Evolutionary conservation across 2,888 invertebrate genomes (phyloP).

Genomic region (Drosophila heteroneura): DNA sequence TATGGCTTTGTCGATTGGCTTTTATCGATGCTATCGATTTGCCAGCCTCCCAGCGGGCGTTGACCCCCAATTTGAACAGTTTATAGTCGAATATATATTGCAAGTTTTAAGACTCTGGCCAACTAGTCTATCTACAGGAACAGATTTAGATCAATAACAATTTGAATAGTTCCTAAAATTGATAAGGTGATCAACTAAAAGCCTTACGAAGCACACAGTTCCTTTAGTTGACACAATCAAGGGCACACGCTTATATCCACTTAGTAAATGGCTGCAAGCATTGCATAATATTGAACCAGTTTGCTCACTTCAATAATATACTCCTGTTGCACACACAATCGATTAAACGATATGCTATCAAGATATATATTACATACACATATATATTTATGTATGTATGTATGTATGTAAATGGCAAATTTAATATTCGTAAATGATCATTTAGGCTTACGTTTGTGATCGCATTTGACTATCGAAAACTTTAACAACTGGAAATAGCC

Average conservation of each 20-base stretch:
- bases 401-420: background rate
- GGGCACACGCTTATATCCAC: background rate
- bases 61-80: background rate
- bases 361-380: background rate
- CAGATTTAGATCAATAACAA: background rate
- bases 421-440: background rate
- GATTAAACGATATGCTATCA: background rate
- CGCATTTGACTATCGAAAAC: slow-evolving; percentile 1
- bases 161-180: background rate
- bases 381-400: background rate
- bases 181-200: background rate
- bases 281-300: background rate
- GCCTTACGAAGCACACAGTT: background rate
- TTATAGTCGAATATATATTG: background rate
- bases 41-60: background rate
- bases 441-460: background rate
- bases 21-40: background rate
- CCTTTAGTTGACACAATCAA: background rate
- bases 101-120: background rate
- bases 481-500: background rate
- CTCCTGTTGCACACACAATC: background rate
- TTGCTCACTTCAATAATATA: background rate
- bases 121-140: background rate
- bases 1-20: background rate
- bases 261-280: background rate